These are phyloP conservation scores for Tragelaphus oryx DNA, from an alignment of 2,797 vertebrate species.

Conservation along the genomic window DNA sequence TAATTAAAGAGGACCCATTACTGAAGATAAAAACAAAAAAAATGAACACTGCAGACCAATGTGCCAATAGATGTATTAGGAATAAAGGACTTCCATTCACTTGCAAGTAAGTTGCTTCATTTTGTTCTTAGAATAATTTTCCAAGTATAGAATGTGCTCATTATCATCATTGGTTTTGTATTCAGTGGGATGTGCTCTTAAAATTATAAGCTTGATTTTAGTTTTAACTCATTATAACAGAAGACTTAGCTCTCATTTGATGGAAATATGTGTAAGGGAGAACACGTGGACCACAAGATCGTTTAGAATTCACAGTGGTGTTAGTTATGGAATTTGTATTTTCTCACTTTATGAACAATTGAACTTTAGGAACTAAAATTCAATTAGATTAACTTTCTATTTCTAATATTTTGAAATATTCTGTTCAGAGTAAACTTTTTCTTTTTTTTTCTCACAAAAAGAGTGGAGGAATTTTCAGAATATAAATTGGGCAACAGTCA, in stretches of 20 bases:
- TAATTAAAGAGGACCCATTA: conserved; percentile 85
- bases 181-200: not conserved
- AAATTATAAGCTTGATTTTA: not conserved
- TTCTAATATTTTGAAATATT: not conserved
- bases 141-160: not conserved
- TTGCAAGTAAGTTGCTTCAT: conserved; percentile 89
- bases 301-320: not conserved
- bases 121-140: not conserved
- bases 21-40: conserved; percentile 88
- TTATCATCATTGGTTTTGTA: not conserved
- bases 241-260: not conserved
- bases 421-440: conserved; percentile 18
- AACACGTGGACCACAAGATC: not conserved
- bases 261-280: not conserved
- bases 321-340: not conserved
- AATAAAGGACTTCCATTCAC: conserved; percentile 90
- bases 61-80: conserved; percentile 92
- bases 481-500: conserved; percentile 33
- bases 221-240: not conserved
- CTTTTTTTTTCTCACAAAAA: not conserved
- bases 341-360: not conserved
- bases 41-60: conserved; percentile 87
- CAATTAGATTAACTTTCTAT: not conserved
- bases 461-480: conserved; percentile 41
- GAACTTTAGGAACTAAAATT: conserved; percentile 7